Evolutionary conservation across 2,888 invertebrate genomes (phyloP).

Genomic region (Folsomia candida): DNA sequence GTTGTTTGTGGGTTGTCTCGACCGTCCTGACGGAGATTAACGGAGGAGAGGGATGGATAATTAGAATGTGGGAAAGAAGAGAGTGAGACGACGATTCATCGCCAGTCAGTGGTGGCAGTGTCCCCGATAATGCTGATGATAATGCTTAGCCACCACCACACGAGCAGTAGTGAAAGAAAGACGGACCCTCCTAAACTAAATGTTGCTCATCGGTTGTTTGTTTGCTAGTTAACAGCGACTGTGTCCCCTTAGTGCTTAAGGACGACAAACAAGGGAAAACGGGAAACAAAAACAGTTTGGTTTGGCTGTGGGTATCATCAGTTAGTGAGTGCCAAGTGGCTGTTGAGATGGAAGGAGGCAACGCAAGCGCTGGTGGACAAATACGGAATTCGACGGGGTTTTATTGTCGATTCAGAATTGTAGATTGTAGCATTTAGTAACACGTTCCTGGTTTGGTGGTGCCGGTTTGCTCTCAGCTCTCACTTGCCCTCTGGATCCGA

Average conservation of each 20-base stretch:
- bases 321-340: background rate
- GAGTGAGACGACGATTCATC: too few relatives aligned
- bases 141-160: too few relatives aligned
- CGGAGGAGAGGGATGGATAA: too few relatives aligned
- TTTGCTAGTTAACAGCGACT: background rate
- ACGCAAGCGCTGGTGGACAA: constrained; percentile 5
- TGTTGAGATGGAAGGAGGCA: background rate
- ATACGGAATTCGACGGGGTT: constrained; percentile 6
- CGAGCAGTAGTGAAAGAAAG: too few relatives aligned
- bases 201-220: background rate
- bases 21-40: too few relatives aligned
- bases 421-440: constrained; percentile 5
- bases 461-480: constrained; percentile 10
- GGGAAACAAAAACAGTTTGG: background rate
- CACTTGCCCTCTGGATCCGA: constrained; percentile 6
- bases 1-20: too few relatives aligned
- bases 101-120: too few relatives aligned
- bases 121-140: too few relatives aligned
- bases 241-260: too few relatives aligned
- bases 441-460: constrained; percentile 7
- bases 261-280: background rate
- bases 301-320: background rate
- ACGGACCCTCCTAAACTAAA: too few relatives aligned
- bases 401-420: constrained; percentile 9
- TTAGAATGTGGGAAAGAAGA: too few relatives aligned